A percentile compares a stretch with the other conserved stretches of the same genome.
Conservation (phyloP, 1,140 invertebrate species). For the Ostrea edulis region DNA sequence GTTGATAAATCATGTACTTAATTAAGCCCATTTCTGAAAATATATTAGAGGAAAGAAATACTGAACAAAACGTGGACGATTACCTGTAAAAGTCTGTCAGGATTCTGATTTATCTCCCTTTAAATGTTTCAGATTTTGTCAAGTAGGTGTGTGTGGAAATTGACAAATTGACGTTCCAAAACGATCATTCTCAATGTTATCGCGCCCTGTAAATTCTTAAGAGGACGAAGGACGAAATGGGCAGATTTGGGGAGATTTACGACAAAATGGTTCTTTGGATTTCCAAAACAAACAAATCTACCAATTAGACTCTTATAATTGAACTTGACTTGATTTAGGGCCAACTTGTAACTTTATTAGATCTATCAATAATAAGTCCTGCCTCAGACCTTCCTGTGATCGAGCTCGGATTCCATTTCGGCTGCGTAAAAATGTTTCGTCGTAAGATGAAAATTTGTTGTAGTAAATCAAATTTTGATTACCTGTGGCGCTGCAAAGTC, state of each 20-base stretch:
- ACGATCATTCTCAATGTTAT: constrained; percentile 14
- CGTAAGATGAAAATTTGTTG: neutral
- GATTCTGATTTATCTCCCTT: constrained; percentile 7
- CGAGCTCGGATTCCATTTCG: neutral
- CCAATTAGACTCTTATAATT: constrained; percentile 7
- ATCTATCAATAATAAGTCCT: neutral
- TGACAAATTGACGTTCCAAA: constrained; percentile 10
- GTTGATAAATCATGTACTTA: constrained; percentile 21
- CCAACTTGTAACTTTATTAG: constrained; percentile 3
- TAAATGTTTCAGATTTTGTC: constrained; percentile 20
- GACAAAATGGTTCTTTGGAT: constrained; percentile 31
- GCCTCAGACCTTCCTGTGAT: neutral
- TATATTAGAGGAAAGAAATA: neutral
- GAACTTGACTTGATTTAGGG: constrained; percentile 21
- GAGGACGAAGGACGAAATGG: neutral
- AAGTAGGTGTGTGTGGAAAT: constrained; percentile 13
- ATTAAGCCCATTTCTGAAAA: constrained; percentile 6
- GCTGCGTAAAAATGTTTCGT: neutral
- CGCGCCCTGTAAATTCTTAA: constrained; percentile 10
- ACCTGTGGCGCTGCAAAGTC: too few relatives aligned
- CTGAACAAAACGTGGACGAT: constrained; percentile 1
- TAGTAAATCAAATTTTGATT: neutral
- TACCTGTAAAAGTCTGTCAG: neutral
- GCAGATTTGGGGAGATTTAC: neutral
- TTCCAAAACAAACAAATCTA: neutral